These are phyloP conservation scores for Leptopilina boulardi DNA, from an alignment of 1,140 invertebrate genomes.

Conservation along the genomic window DNA sequence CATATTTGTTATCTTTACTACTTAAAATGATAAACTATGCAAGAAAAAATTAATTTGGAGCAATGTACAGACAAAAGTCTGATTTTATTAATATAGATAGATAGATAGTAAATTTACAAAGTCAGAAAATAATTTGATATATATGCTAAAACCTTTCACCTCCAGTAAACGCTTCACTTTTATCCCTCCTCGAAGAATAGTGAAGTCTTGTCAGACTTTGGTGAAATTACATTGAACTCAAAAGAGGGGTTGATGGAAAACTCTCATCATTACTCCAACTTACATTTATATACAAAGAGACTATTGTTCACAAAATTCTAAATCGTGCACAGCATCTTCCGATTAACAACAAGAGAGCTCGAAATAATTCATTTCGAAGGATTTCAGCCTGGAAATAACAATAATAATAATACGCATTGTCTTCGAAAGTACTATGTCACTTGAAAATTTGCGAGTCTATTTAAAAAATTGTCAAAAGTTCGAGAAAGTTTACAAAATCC, in stretches of 20 bases:
- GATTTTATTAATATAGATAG: too few relatives aligned
- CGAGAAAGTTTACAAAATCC: too few relatives aligned
- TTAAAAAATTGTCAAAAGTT: too few relatives aligned
- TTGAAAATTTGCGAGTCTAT: neutral
- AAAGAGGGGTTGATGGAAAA: constrained; percentile 60
- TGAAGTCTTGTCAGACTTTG: constrained; percentile 46
- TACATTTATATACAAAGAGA: too few relatives aligned
- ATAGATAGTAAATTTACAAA: too few relatives aligned
- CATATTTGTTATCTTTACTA: too few relatives aligned
- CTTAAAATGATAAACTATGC: too few relatives aligned
- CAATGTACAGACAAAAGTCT: too few relatives aligned
- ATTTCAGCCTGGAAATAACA: neutral
- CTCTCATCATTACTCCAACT: constrained; percentile 60
- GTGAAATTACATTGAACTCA: constrained; percentile 61
- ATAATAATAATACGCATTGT: neutral
- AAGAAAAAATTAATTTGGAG: too few relatives aligned
- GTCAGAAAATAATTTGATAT: too few relatives aligned
- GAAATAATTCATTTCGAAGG: neutral
- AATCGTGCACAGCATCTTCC: constrained; percentile 10
- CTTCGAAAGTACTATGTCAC: neutral
- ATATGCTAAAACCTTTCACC: too few relatives aligned
- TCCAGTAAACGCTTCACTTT: too few relatives aligned
- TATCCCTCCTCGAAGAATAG: constrained; percentile 39
- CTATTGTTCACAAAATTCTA: constrained; percentile 35
- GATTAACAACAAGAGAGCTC: constrained; percentile 4